These are phyloP conservation scores for Tricholaema leucomelas DNA, from an alignment of 2,113 vertebrate species.

Conservation along the genomic window DNA sequence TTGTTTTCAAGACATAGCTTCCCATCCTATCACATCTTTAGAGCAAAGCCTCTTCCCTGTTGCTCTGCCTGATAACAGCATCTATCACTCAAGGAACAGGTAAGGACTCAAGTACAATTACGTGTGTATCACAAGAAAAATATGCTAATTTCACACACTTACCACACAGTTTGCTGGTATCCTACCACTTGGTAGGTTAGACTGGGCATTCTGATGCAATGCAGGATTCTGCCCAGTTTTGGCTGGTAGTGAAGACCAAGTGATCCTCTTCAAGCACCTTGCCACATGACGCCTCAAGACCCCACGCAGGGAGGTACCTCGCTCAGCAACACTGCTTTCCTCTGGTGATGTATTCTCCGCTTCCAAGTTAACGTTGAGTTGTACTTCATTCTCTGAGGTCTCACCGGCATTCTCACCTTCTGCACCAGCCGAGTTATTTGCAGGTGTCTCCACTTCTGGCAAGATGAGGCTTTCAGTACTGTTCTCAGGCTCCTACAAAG, in stretches of 20 bases:
- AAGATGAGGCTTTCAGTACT: background rate
- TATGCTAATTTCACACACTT: background rate
- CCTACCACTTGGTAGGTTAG: fast-evolving
- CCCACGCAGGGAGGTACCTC: fast-evolving
- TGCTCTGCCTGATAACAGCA: background rate
- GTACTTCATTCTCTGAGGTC: background rate
- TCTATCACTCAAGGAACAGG: background rate
- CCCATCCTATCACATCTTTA: background rate
- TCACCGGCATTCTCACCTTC: background rate
- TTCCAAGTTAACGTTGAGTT: background rate
- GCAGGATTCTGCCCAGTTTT: background rate
- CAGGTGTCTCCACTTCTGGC: background rate
- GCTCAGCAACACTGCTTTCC: background rate
- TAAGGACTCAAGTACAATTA: background rate
- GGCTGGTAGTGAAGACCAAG: background rate
- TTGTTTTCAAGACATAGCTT: background rate
- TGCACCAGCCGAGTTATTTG: background rate
- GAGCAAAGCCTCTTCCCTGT: background rate
- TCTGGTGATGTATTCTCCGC: background rate
- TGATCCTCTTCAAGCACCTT: background rate
- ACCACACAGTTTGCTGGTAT: background rate
- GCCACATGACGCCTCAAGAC: fast-evolving
- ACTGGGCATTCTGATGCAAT: background rate
- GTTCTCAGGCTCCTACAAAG: background rate
- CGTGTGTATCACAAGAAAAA: background rate